Evolutionary conservation across 1,140 invertebrate genomes (phyloP).

Genomic region (Scaptomyza graminum): DNA sequence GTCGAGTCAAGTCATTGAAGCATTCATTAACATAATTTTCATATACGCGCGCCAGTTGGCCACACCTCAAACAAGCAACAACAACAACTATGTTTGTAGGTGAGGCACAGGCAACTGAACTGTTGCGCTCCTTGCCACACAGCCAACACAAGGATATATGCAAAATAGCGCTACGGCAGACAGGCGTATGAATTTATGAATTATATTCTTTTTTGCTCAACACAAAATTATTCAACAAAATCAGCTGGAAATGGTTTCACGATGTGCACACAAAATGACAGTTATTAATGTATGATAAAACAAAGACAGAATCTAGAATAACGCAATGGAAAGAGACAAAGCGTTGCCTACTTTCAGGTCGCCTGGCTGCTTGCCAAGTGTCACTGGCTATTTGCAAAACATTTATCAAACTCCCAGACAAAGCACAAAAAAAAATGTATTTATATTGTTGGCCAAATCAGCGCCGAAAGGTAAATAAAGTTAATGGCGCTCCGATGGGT

Average conservation of each 20-base stretch:
- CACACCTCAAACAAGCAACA: constrained; percentile 46
- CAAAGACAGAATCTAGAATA: constrained; percentile 26
- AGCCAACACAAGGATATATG: constrained; percentile 14
- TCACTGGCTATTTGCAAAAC: constrained; percentile 69
- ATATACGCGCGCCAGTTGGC: constrained; percentile 65
- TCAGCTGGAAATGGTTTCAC: constrained; percentile 37
- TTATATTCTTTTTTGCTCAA: constrained; percentile 13
- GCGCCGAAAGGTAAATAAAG: constrained; percentile 71
- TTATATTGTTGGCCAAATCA: constrained; percentile 53
- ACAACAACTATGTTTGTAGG: constrained; percentile 5
- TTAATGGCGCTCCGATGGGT: constrained; percentile 35
- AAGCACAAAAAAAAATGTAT: constrained; percentile 8
- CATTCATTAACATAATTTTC: constrained; percentile 77
- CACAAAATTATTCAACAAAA: constrained; percentile 45
- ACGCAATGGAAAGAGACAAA: constrained; percentile 16
- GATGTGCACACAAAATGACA: constrained; percentile 56
- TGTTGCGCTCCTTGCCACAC: constrained; percentile 14
- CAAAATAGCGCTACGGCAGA: constrained; percentile 20
- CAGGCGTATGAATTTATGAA: constrained; percentile 39
- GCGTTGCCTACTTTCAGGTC: constrained; percentile 63
- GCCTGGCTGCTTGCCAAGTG: constrained; percentile 68
- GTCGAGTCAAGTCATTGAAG: constrained; percentile 15
- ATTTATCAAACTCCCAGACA: constrained; percentile 70
- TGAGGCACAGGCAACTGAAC: constrained; percentile 1
- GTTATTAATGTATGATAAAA: constrained; percentile 64